phyloP scores from a whole-genome alignment of 1,140 invertebrate genomes.

The Harlomillsia oculata region DNA sequence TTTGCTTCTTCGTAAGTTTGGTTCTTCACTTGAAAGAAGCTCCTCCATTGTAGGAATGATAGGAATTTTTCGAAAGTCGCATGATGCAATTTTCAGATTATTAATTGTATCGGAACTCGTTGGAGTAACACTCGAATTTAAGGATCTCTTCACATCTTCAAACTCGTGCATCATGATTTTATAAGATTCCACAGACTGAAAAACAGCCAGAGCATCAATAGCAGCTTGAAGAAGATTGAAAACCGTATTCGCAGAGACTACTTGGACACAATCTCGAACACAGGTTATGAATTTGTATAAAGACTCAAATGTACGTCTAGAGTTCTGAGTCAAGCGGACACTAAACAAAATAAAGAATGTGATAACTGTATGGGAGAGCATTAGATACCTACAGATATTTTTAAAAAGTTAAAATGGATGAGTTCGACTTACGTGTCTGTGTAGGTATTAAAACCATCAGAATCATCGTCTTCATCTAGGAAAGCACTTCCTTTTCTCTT shows the following conservation, averaged over 20 bases:
- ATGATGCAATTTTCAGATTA: neutral
- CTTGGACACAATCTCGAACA: no score
- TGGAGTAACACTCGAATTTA: neutral
- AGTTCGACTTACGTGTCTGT: neutral
- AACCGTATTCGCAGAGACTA: neutral
- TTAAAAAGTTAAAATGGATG: no score
- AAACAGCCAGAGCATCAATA: neutral
- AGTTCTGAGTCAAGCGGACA: no score
- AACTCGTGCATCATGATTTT: neutral
- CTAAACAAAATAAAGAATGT: no score
- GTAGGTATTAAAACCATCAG: neutral
- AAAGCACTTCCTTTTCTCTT: neutral
- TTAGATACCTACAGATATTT: no score
- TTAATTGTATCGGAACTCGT: neutral
- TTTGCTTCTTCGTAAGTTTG: constrained; percentile 51
- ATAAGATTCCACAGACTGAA: neutral
- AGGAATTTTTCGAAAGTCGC: constrained; percentile 17
- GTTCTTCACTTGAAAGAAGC: constrained; percentile 4
- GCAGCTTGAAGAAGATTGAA: neutral
- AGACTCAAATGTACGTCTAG: no score
- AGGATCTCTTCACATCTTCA: neutral
- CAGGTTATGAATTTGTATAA: no score
- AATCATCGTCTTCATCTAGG: no score
- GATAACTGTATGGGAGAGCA: no score
- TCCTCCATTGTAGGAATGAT: constrained; percentile 23